These are phyloP conservation scores for Chloroclysta siterata DNA, from an alignment of 2,888 invertebrate species.

Conservation along the genomic window DNA sequence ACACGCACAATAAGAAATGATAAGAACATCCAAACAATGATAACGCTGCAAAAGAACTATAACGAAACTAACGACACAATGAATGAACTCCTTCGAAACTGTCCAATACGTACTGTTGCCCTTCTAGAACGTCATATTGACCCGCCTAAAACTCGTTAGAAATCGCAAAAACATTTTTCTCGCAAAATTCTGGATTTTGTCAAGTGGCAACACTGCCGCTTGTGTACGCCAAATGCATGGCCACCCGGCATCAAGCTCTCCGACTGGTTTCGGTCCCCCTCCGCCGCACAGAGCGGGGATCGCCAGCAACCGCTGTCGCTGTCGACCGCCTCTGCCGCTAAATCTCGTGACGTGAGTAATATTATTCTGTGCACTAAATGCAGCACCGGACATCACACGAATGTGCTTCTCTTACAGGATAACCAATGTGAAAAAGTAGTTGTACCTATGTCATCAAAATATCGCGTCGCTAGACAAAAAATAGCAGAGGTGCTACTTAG, in stretches of 20 bases:
- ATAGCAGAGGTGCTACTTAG: conserved; percentile 16
- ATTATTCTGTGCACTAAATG: too few species aligned
- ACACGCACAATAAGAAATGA: too few species aligned
- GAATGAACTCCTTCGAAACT: too few species aligned
- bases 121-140: too few species aligned
- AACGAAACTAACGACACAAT: too few species aligned
- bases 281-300: conserved; percentile 20
- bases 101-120: too few species aligned
- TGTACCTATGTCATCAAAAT: conserved; percentile 27
- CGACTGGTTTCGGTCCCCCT: conserved; percentile 27
- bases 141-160: too few species aligned
- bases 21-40: too few species aligned
- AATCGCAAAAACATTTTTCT: too few species aligned
- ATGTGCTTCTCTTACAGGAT: conserved; percentile 2
- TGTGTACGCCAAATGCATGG: conserved; percentile 20
- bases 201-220: conserved; percentile 10
- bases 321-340: background rate
- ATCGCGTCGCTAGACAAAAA: conserved; percentile 18
- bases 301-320: background rate
- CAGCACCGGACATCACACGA: background rate
- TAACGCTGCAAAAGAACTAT: too few species aligned
- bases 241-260: conserved; percentile 21
- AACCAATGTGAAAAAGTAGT: background rate
- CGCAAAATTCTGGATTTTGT: too few species aligned
- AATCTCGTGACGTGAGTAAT: too few species aligned